Percentiles rank a stretch among this genome's conserved stretches.
Evolutionary conservation across 2,797 vertebrate genomes (phyloP).

Genomic region (Synaphobranchus kaupii): DNA sequence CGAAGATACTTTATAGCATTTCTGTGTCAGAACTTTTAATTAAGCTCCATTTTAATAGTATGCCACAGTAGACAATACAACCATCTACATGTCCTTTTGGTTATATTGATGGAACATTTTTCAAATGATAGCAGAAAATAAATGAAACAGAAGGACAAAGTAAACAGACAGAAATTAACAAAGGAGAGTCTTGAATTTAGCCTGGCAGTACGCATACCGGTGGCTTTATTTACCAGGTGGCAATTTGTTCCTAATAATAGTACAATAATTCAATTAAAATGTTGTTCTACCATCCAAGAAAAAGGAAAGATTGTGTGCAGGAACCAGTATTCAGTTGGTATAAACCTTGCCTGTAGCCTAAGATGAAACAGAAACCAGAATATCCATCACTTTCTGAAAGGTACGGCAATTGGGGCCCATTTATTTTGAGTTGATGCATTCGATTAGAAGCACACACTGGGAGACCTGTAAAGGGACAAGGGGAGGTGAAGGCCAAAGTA

Average conservation of each 20-base stretch:
- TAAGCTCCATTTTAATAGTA: not conserved
- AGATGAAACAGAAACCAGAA: not conserved
- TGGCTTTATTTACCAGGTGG: not conserved
- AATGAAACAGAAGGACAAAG: not conserved
- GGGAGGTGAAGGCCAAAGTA: constrained; percentile 8
- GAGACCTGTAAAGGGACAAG: constrained; percentile 3
- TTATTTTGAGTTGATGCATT: constrained; percentile 13
- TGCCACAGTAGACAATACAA: not conserved
- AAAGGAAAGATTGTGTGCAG: not conserved
- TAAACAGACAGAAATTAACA: not conserved
- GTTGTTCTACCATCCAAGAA: not conserved
- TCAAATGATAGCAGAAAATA: not conserved
- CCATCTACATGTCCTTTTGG: not conserved
- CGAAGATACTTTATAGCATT: not conserved
- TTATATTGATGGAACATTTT: not conserved
- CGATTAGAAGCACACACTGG: constrained; percentile 9
- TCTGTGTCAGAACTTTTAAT: not conserved
- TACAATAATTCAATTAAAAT: not conserved
- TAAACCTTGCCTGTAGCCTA: not conserved
- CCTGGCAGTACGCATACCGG: not conserved
- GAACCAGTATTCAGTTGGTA: not conserved
- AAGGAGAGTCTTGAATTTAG: not conserved
- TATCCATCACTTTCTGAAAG: constrained; percentile 21
- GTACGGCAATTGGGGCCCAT: constrained; percentile 4
- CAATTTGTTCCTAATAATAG: not conserved